Conservation (phyloP, 2,888 invertebrate genomes). For the Eulithis testata region DNA sequence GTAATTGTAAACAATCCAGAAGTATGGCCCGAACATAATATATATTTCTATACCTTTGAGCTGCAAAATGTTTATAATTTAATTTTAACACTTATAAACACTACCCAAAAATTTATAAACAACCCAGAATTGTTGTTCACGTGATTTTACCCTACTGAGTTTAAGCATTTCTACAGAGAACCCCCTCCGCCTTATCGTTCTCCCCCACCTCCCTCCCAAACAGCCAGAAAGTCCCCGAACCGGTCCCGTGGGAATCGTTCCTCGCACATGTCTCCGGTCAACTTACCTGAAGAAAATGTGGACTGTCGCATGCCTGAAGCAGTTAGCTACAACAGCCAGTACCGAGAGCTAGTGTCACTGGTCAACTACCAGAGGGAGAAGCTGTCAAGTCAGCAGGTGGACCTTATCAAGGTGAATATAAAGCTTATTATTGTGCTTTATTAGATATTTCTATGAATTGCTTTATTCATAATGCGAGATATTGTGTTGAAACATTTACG, state of each 20-base stretch:
- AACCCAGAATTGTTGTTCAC: too few relatives aligned
- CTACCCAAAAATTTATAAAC: too few relatives aligned
- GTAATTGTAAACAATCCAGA: too few relatives aligned
- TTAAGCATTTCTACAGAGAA: conserved; percentile 60
- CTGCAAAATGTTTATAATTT: too few relatives aligned
- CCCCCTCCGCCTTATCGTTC: conserved; percentile 82
- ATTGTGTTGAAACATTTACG: too few relatives aligned
- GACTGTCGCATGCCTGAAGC: conserved; percentile 80
- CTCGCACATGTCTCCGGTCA: conserved; percentile 77
- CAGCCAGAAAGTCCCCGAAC: conserved; percentile 73
- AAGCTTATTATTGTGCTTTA: too few relatives aligned
- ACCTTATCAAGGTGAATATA: conserved; percentile 91
- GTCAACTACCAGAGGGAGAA: conserved; percentile 97
- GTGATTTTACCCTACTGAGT: too few relatives aligned
- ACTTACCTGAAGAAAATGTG: conserved; percentile 62
- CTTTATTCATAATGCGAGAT: too few relatives aligned
- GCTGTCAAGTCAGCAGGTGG: conserved; percentile 94
- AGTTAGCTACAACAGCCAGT: conserved; percentile 90
- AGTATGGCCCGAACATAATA: too few relatives aligned
- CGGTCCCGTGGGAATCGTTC: conserved; percentile 61
- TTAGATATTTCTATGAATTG: too few relatives aligned
- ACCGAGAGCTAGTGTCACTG: conserved; percentile 92
- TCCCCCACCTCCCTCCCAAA: conserved; percentile 75
- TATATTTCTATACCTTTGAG: too few relatives aligned
- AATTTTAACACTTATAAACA: not conserved